Evolutionary conservation across 2,113 vertebrate genomes (phyloP).

Genomic region (Pogonocichla stellata): DNA sequence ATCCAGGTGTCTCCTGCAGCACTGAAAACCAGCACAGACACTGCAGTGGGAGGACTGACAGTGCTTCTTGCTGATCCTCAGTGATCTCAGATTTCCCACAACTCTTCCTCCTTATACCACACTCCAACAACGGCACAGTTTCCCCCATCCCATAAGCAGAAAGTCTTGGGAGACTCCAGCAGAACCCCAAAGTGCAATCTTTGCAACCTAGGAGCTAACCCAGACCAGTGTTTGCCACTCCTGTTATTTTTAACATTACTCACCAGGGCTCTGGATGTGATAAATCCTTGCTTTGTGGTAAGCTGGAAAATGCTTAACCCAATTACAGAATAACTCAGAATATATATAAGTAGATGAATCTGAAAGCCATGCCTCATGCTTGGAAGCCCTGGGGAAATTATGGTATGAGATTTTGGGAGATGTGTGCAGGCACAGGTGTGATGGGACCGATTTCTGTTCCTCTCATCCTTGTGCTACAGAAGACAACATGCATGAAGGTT

Average conservation of each 20-base stretch:
- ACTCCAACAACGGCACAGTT: background rate
- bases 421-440: background rate
- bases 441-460: background rate
- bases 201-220: background rate
- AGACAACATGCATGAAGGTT: background rate
- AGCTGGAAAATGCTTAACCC: background rate
- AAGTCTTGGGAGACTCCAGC: background rate
- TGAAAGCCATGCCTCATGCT: background rate
- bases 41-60: accelerated
- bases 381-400: background rate
- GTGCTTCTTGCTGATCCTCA: background rate
- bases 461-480: background rate
- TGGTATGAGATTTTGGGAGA: background rate
- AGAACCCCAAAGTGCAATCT: background rate
- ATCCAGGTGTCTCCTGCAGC: background rate
- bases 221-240: background rate
- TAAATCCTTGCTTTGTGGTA: background rate
- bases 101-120: background rate
- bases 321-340: background rate
- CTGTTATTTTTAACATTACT: background rate
- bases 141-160: background rate
- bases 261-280: background rate
- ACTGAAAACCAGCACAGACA: background rate
- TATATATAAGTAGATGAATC: background rate
- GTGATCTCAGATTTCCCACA: background rate